phyloP scores from a whole-genome alignment of 2,888 invertebrate genomes.

The Scelioninae gen. 1 region DNA sequence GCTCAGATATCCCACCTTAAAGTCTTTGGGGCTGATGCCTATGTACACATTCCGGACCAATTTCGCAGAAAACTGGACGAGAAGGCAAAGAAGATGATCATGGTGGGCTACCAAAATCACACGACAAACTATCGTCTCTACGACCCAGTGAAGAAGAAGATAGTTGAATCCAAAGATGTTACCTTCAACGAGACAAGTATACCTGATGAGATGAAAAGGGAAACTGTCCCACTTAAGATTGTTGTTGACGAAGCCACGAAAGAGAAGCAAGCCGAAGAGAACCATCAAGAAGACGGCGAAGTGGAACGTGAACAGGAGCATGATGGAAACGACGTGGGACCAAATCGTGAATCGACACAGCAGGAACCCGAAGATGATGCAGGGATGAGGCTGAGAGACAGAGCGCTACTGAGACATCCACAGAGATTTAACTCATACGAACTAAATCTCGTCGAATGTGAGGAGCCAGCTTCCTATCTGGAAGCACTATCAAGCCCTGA shows the following conservation, averaged over 20 bases:
- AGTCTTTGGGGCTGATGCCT: conserved; percentile 69
- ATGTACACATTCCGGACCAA: conserved; percentile 64
- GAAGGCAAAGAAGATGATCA: conserved; percentile 68
- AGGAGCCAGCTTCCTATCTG: conserved; percentile 42
- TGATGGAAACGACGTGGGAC: background rate
- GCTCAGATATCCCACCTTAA: conserved; percentile 65
- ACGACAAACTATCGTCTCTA: conserved; percentile 62
- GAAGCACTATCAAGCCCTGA: conserved; percentile 53
- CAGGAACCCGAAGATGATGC: background rate
- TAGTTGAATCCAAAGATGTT: conserved; percentile 57
- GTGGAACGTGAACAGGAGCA: background rate
- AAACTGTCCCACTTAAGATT: background rate
- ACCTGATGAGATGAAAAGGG: background rate
- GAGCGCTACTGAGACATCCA: conserved; percentile 12
- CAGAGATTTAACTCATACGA: conserved; percentile 8
- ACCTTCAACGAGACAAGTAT: conserved; percentile 50
- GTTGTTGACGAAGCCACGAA: background rate
- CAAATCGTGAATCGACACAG: background rate
- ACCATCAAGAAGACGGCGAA: background rate
- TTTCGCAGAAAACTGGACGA: conserved; percentile 69
- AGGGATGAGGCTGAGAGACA: conserved; percentile 30
- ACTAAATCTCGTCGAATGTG: conserved; percentile 22
- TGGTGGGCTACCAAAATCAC: conserved; percentile 69
- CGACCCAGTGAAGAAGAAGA: conserved; percentile 49
- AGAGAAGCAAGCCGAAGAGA: background rate